These are phyloP conservation scores for Nothocercus nigrocapillus DNA, from an alignment of 2,113 vertebrate genomes.

Conservation along the genomic window DNA sequence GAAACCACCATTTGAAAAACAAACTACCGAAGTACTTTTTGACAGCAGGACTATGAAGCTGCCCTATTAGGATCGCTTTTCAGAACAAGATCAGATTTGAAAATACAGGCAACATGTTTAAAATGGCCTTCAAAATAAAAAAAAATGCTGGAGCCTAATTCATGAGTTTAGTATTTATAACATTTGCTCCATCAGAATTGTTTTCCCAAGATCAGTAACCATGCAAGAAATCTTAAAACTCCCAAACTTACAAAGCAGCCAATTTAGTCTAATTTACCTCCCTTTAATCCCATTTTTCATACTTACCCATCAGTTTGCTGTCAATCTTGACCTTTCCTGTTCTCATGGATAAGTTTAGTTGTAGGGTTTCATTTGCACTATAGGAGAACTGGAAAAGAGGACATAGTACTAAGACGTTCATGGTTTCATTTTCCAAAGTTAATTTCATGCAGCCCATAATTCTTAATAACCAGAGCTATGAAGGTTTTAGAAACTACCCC, in stretches of 20 bases:
- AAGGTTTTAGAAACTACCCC: constrained; percentile 14
- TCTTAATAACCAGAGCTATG: background rate
- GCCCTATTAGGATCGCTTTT: background rate
- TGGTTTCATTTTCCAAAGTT: background rate
- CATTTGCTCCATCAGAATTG: background rate
- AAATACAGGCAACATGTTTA: background rate
- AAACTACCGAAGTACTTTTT: background rate
- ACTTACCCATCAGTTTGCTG: constrained; percentile 91
- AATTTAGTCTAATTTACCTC: background rate
- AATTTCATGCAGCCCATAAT: background rate
- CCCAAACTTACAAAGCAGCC: background rate
- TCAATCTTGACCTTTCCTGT: constrained; percentile 85
- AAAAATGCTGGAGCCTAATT: background rate
- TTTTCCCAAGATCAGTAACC: background rate
- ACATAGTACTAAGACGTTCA: constrained; percentile 14
- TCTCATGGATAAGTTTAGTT: constrained; percentile 87
- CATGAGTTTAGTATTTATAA: background rate
- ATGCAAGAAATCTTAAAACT: background rate
- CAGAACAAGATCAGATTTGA: background rate
- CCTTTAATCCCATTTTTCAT: background rate
- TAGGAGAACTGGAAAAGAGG: constrained; percentile 81
- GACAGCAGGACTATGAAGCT: background rate
- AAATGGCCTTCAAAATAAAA: background rate
- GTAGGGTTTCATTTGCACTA: constrained; percentile 84
- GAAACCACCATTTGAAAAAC: background rate